phyloP scores from a whole-genome alignment of 2,113 vertebrate species.

The Plecturocebus donacophilus region DNA sequence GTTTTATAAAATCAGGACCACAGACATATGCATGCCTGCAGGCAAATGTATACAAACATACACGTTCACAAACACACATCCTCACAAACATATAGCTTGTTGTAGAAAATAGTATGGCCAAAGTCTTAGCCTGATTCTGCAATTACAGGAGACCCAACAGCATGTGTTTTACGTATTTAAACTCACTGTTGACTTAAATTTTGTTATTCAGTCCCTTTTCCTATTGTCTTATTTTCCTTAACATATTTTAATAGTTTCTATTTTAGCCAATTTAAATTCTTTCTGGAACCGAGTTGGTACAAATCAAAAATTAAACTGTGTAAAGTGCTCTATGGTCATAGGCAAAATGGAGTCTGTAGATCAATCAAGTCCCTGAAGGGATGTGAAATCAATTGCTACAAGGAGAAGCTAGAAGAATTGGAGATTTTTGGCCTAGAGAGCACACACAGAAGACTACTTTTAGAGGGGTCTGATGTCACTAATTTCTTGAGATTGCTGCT shows the following conservation, averaged over 20 bases:
- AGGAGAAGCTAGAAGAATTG: neutral
- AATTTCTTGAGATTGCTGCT: neutral
- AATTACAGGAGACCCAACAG: neutral
- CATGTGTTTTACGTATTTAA: neutral
- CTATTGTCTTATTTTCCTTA: neutral
- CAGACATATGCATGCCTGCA: neutral
- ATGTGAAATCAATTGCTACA: neutral
- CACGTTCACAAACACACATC: neutral
- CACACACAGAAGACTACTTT: neutral
- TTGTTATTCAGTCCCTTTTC: neutral
- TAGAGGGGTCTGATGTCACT: neutral
- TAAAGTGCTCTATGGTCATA: neutral
- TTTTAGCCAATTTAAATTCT: neutral
- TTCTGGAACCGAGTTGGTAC: neutral
- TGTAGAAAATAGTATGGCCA: neutral
- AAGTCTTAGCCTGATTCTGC: neutral
- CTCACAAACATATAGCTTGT: neutral
- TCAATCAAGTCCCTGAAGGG: neutral
- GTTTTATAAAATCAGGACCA: neutral
- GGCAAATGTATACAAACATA: neutral
- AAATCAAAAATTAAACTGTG: conserved; percentile 36
- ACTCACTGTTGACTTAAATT: neutral
- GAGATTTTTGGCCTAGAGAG: neutral
- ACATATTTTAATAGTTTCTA: neutral
- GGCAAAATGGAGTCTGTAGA: neutral